Evolutionary conservation across 2,797 vertebrate species (phyloP).

Genomic region (Tolypeutes matacus): DNA sequence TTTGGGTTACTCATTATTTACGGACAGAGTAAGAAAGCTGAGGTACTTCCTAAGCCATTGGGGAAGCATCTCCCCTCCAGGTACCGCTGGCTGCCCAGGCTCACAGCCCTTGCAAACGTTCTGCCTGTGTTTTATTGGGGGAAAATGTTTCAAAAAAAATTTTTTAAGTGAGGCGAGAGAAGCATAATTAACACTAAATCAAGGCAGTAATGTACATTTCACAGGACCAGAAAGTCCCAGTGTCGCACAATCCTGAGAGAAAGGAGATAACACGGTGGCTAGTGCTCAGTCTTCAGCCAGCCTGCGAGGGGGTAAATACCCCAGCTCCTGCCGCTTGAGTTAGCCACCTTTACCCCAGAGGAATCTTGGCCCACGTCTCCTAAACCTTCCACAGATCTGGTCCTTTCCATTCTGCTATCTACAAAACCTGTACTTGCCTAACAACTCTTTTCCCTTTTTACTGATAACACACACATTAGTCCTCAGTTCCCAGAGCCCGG

Average conservation of each 20-base stretch:
- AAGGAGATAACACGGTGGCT: neutral
- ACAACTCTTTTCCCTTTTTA: neutral
- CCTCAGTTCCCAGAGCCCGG: neutral
- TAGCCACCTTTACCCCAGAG: neutral
- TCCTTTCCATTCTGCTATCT: neutral
- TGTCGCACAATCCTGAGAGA: neutral
- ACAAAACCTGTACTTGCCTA: neutral
- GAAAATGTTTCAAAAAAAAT: neutral
- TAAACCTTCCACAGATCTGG: neutral
- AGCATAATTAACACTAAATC: neutral
- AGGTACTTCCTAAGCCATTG: neutral
- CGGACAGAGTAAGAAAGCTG: fast-evolving
- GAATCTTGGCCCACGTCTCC: neutral
- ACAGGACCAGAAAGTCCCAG: neutral
- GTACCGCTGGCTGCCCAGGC: too few relatives aligned
- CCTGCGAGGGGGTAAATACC: neutral
- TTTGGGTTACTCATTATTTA: neutral
- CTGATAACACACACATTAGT: neutral
- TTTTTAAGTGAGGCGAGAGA: neutral
- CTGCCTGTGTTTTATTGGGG: neutral
- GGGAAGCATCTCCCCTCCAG: neutral
- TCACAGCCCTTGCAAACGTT: neutral
- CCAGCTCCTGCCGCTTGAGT: neutral
- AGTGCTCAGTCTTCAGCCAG: neutral
- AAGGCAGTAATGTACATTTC: neutral